Conservation (phyloP, 2,888 invertebrate species). For the Latrodectus elegans region DNA sequence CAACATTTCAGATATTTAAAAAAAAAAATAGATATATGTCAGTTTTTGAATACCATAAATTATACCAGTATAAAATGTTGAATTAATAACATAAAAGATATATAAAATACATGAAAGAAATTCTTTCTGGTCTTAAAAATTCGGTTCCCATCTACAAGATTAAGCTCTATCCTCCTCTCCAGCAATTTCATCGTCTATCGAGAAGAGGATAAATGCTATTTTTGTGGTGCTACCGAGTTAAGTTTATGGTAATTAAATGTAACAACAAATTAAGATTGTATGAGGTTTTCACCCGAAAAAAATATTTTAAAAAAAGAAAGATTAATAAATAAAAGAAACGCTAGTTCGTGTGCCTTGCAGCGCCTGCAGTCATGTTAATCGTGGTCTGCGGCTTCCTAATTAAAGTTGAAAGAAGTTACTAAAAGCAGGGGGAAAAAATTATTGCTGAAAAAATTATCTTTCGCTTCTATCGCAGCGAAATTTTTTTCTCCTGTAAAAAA, state of each 20-base stretch:
- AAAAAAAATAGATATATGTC: too few species aligned
- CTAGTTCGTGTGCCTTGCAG: conserved; percentile 36
- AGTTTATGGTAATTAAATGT: conserved; percentile 67
- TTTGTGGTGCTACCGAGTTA: conserved; percentile 40
- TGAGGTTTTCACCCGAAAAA: conserved; percentile 5
- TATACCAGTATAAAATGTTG: too few species aligned
- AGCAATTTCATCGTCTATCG: conserved; percentile 48
- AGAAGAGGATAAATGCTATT: conserved; percentile 25
- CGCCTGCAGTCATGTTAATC: conserved; percentile 59
- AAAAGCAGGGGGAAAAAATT: conserved; percentile 10
- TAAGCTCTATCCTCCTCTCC: conserved; percentile 6
- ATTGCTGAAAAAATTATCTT: conserved; percentile 19
- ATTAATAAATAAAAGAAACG: conserved; percentile 38
- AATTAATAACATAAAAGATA: too few species aligned
- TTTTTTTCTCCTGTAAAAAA: not conserved
- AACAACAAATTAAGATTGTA: conserved; percentile 60
- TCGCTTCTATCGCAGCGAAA: conserved; percentile 26
- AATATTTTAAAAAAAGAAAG: conserved; percentile 29
- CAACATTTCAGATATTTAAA: too few species aligned
- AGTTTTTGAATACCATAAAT: too few species aligned
- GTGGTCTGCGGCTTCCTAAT: conserved; percentile 49
- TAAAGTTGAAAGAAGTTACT: conserved; percentile 59
- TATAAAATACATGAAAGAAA: too few species aligned
- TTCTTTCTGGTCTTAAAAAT: too few species aligned
- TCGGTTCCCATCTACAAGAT: too few species aligned